Base-by-base conservation (phyloP, 2,888 invertebrate species). In the Acanthosepion pharaonis region DNA sequence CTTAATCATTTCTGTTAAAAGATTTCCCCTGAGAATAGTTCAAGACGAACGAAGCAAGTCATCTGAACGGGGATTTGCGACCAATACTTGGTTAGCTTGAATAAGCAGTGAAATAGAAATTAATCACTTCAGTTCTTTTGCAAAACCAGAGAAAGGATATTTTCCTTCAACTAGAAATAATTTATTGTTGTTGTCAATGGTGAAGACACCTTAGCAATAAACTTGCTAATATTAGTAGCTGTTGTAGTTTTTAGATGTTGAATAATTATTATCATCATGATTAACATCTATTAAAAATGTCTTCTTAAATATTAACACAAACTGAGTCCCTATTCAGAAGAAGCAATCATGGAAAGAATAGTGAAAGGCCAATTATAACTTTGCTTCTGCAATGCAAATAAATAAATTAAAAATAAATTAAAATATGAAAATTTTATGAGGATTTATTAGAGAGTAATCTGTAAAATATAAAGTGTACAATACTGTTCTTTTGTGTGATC, bases 111-210 rank as follows among this genome's bases (percentile, higher is more conserved):
- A n/a, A 78, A 78, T 33, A n/a, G n/a, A 78, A 78, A 78, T 78
- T 23, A 33, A 78, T 78, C 78, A n/a, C 33, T 15, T 78, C n/a
- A 78, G 78, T 3, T n/a, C 78, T 28, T 11, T 78, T 78, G 5
- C 78, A n/a, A 18, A n/a, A 78, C 11, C n/a, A 78, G n/a, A 78
- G 78, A 78, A 78, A 78, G 15, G n/a, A 78, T n/a, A 18, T 9
- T 78, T 78, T n/a, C 78, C n/a, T 78, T 78, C 78, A 78, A n/a
- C n/a, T n/a, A 78, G n/a, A 78, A 33, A n/a, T 78, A 78, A 78
- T 78, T 78, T 78, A 78, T 78, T 78, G n/a, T 78, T 78, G 5
- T 78, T 78, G 78, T 78, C 8, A 28, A 28, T 78, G 78, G 8
- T 5, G 23, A 78, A 2, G 11, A n/a, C 78, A 15, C 78, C 15